phyloP scores from a whole-genome alignment of 2,113 vertebrate genomes.

The Entelurus aequoreus region DNA sequence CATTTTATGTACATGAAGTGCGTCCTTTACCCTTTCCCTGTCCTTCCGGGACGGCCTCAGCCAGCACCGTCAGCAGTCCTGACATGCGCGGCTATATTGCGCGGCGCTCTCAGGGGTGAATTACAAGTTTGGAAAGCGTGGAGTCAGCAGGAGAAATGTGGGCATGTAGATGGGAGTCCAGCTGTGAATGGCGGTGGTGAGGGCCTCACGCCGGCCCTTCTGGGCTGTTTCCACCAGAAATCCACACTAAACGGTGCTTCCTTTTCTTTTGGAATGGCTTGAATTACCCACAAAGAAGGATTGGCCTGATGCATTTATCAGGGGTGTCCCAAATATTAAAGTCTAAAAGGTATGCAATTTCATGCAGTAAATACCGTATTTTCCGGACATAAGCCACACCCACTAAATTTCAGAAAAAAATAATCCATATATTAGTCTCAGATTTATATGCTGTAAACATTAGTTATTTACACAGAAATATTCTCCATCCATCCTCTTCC shows the following conservation, averaged over 20 bases:
- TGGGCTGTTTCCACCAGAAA: slow-evolving; percentile 47
- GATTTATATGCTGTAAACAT: no score
- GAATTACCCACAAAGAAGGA: slow-evolving; percentile 25
- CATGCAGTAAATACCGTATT: no score
- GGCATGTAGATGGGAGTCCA: slow-evolving; percentile 54
- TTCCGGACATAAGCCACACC: no score
- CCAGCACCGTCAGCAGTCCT: slow-evolving; percentile 62
- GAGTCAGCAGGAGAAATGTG: slow-evolving; percentile 65
- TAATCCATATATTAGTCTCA: no score
- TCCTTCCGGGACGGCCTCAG: slow-evolving; percentile 29
- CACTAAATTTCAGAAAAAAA: no score
- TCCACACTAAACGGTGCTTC: slow-evolving; percentile 46
- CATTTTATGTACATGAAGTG: no score
- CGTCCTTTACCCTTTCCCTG: no score
- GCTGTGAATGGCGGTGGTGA: slow-evolving; percentile 67
- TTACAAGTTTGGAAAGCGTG: slow-evolving; percentile 58
- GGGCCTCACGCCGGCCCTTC: slow-evolving; percentile 63
- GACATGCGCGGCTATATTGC: slow-evolving; percentile 50
- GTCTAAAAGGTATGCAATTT: no score
- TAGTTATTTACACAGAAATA: no score
- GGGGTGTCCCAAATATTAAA: no score
- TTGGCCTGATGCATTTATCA: no score
- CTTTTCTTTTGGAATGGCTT: slow-evolving; percentile 28
- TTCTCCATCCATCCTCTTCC: no score
- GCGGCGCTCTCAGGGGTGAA: slow-evolving; percentile 66